A percentile compares a stretch with the other conserved stretches of the same genome.
Evolutionary conservation across 2,113 vertebrate genomes (phyloP).

Genomic region (Atlantisia rogersi): DNA sequence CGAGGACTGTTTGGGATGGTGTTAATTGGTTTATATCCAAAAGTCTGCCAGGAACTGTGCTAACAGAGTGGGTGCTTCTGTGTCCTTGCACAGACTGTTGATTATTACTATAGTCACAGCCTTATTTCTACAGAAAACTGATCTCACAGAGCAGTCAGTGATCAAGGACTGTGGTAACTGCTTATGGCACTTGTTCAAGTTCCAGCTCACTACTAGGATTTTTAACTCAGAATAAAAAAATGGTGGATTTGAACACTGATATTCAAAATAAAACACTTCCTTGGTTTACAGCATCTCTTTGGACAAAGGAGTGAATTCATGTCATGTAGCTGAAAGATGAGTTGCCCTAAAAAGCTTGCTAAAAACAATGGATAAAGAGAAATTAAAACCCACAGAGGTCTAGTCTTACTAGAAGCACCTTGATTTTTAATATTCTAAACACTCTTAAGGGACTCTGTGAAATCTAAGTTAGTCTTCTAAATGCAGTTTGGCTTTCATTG

Average conservation of each 20-base stretch:
- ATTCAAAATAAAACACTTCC: not conserved
- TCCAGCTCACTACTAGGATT: not conserved
- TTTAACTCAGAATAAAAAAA: not conserved
- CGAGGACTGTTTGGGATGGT: not conserved
- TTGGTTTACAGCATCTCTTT: not conserved
- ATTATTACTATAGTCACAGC: not conserved
- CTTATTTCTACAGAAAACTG: not conserved
- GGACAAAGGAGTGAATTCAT: not conserved
- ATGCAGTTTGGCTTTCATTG: not conserved
- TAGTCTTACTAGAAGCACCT: not conserved
- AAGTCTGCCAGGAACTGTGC: not conserved
- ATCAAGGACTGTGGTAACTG: not conserved
- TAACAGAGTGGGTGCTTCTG: not conserved
- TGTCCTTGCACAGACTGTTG: not conserved
- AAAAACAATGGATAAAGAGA: not conserved
- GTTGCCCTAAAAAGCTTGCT: not conserved
- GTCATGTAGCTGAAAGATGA: not conserved
- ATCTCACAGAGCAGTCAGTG: not conserved
- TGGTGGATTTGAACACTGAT: not conserved
- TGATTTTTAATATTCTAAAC: not conserved
- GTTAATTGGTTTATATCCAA: not conserved
- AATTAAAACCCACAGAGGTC: not conserved
- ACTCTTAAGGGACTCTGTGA: not conserved
- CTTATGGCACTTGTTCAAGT: not conserved
- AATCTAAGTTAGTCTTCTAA: not conserved